A percentile compares a stretch with the other conserved stretches of the same genome.
These are phyloP conservation scores for Chaetogeoica ovagalla DNA, from an alignment of 2,888 invertebrate genomes.

Conservation along the genomic window DNA sequence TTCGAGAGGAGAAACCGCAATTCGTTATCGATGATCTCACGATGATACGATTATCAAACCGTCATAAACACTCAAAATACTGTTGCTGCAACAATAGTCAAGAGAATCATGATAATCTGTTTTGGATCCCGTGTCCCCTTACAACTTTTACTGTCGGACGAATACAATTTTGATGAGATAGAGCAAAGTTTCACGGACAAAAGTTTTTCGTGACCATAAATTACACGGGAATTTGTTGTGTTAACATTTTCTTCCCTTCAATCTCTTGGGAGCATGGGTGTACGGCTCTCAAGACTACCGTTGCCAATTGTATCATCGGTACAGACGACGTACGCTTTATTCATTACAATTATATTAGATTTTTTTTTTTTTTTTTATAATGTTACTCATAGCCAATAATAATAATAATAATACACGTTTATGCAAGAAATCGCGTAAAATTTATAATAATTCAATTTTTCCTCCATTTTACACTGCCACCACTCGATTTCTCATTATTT, in stretches of 20 bases:
- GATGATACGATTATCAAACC: no score
- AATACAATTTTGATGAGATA: constrained; percentile 48
- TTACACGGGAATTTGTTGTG: constrained; percentile 29
- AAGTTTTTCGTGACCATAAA: constrained; percentile 46
- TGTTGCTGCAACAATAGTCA: constrained; percentile 19
- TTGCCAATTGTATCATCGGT: neutral
- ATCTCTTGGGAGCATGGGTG: neutral
- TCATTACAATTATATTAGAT: no score
- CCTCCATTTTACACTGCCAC: neutral
- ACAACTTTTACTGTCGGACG: constrained; percentile 37
- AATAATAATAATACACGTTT: no score
- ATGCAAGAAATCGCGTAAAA: neutral
- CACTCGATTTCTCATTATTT: neutral
- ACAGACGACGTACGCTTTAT: neutral
- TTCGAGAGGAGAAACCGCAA: neutral
- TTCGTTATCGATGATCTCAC: neutral
- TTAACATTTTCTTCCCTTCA: constrained; percentile 29
- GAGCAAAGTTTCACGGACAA: constrained; percentile 41
- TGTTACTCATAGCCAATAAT: no score
- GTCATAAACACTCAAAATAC: constrained; percentile 27
- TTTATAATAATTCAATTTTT: neutral
- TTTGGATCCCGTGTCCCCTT: constrained; percentile 15
- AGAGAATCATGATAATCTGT: constrained; percentile 39
- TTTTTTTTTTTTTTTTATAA: no score
- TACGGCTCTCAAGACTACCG: neutral